phyloP scores from a whole-genome alignment of 2,888 invertebrate genomes.

The Thecophora atra region DNA sequence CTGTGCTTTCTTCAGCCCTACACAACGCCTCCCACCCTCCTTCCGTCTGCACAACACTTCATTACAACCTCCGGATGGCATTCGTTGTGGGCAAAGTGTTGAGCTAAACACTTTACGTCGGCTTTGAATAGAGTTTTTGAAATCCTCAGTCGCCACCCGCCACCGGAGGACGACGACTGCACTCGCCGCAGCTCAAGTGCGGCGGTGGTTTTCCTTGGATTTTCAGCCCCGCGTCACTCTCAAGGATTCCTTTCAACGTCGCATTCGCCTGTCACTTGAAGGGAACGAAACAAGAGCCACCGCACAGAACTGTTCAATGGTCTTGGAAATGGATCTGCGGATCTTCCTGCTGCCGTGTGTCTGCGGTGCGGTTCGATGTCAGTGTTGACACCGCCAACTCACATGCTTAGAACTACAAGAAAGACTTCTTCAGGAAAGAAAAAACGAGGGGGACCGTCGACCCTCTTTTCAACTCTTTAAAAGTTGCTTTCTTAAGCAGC shows the following conservation, averaged over 20 bases:
- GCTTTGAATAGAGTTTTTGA: constrained; percentile 50
- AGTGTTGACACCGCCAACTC: background rate
- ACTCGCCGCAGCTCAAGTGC: background rate
- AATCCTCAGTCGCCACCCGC: no score
- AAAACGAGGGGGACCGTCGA: no score
- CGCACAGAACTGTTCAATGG: background rate
- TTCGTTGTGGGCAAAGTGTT: constrained; percentile 30
- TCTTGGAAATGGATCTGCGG: background rate
- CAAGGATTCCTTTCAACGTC: background rate
- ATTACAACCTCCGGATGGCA: background rate
- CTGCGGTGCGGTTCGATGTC: constrained; percentile 6
- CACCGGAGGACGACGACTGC: background rate
- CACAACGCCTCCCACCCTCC: background rate
- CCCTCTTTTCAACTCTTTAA: no score
- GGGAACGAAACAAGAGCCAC: background rate
- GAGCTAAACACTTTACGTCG: constrained; percentile 57
- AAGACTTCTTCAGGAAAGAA: no score
- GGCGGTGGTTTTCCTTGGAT: background rate
- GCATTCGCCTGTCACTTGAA: background rate
- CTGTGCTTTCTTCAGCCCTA: background rate
- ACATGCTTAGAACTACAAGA: no score
- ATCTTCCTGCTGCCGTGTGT: background rate
- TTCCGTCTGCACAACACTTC: background rate
- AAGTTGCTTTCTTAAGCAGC: no score
- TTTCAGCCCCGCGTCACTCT: background rate